Evolutionary conservation across 2,797 vertebrate species (phyloP).

Genomic region (Craterocephalus amniculus): DNA sequence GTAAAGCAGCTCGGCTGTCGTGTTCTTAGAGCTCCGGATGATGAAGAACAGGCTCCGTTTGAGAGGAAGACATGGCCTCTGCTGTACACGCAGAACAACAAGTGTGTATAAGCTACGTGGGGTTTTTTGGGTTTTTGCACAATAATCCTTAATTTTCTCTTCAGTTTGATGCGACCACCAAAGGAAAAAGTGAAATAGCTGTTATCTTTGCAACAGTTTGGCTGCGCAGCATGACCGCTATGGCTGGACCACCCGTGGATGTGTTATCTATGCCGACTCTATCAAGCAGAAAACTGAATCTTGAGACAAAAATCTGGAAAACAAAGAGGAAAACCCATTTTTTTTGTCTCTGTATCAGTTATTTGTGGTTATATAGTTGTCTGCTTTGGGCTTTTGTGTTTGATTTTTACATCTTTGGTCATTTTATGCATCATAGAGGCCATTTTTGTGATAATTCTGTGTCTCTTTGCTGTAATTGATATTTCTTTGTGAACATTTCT

Average conservation of each 20-base stretch:
- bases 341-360: too few species aligned
- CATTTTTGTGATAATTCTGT: neutral
- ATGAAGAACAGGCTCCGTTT: neutral
- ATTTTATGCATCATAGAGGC: neutral
- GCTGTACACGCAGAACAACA: neutral
- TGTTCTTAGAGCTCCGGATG: neutral
- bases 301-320: too few species aligned
- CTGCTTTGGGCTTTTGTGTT: neutral
- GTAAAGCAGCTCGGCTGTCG: neutral
- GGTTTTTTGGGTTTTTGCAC: neutral
- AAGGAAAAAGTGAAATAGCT: too few species aligned
- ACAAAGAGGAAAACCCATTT: too few species aligned
- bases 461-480: neutral
- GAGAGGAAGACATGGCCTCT: neutral
- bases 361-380: too few species aligned
- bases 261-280: too few species aligned
- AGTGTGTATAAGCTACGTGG: too few species aligned
- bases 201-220: too few species aligned
- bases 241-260: too few species aligned
- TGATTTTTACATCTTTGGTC: neutral
- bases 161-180: neutral
- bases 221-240: too few species aligned
- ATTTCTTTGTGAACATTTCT: neutral
- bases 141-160: neutral
- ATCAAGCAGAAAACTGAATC: too few species aligned